These are phyloP conservation scores for Erebia ligea DNA, from an alignment of 2,888 invertebrate species.

Conservation along the genomic window DNA sequence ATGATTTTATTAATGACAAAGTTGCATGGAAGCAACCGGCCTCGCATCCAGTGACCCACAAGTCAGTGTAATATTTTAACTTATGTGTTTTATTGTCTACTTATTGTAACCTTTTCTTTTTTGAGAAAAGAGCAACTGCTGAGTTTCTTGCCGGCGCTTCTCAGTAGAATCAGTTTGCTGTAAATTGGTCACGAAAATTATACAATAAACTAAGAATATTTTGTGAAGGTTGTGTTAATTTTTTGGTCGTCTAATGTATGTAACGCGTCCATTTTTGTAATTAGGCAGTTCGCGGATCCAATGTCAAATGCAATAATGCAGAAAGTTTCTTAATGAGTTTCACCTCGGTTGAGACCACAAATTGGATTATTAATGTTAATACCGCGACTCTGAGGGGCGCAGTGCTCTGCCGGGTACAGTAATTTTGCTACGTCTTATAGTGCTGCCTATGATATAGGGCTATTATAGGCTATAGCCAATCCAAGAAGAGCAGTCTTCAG, in stretches of 20 bases:
- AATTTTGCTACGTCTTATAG: conserved; percentile 62
- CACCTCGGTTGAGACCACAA: conserved; percentile 70
- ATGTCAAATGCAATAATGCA: conserved; percentile 76
- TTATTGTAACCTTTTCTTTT: no score
- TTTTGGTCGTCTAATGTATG: not conserved
- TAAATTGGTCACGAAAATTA: no score
- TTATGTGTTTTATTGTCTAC: no score
- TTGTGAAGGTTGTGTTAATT: not conserved
- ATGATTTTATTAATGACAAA: no score
- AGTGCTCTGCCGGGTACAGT: conserved; percentile 60
- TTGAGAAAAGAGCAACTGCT: no score
- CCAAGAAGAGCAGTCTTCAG: not conserved
- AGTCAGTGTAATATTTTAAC: no score
- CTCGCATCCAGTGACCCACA: no score
- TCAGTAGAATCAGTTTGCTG: no score
- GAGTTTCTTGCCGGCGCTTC: no score
- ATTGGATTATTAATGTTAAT: conserved; percentile 81
- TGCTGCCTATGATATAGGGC: not conserved
- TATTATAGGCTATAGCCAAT: not conserved
- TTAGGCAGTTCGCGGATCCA: conserved; percentile 52
- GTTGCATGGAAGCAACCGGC: no score
- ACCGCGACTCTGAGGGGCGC: conserved; percentile 65
- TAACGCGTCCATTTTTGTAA: conserved; percentile 36
- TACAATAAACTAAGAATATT: no score
- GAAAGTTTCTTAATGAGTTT: conserved; percentile 76